Base-by-base conservation (phyloP, 1,140 invertebrate genomes). In the Thalassaphorura encarpata region DNA sequence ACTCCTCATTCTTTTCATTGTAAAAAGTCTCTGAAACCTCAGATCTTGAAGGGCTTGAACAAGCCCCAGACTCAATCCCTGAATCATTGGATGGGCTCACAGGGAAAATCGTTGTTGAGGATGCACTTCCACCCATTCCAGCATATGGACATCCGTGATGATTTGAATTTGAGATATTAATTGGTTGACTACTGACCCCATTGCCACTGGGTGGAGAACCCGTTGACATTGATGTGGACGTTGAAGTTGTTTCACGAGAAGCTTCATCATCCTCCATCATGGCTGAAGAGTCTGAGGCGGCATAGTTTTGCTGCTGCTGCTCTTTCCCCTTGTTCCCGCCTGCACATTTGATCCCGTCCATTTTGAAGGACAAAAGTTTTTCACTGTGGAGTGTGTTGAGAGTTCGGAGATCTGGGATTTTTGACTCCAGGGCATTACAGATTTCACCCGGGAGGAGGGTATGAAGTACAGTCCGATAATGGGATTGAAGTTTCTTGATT, bases 331-430 rank as follows among this genome's bases (percentile, higher is more conserved):
- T n/a, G n/a, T n/a, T n/a, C n/a, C n/a, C n/a, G n/a, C n/a, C n/a
- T n/a, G n/a, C n/a, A n/a, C n/a, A n/a, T n/a, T n/a, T n/a, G n/a
- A 89, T 85, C 69, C 89, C 84, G 18, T 87, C 87, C 82, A 85
- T 85, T 67, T 90, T 89, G 73, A 90, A 92, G 1, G 92, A 91
- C 16, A 97, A 76, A 26, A 96, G 75, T 69, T 97, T 97, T 69
- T 97, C 94, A 0, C 91, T 94, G 69, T 97, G 94, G 13, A 97
- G 78, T 2, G 92, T 95, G 73, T 96, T 97, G 36, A 97, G 74
- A 0, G 93, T 97, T 58, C 92, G 78, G 61, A 97, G 77, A 73
- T 97, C 94, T 1, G 92, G 91, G 53, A 96, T 87, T 66, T 94
- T 96, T 70, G 90, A 90, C 72, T 95, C 81, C 60, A 97, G 70